Evolutionary conservation across 2,888 invertebrate genomes (phyloP).

Genomic region (Trichogramma evanescens): DNA sequence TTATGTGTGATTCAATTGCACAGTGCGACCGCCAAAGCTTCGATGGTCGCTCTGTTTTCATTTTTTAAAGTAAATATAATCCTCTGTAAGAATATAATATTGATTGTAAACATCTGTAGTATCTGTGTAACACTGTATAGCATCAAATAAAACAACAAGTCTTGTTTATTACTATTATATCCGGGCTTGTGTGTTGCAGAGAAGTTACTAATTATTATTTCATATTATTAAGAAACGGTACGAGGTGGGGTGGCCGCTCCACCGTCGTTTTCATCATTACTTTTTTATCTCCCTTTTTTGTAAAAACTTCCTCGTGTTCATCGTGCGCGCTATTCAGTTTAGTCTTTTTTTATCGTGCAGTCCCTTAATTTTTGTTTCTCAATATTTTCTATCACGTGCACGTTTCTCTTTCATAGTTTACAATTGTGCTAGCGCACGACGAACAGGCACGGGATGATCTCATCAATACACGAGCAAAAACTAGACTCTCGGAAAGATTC

Average conservation of each 20-base stretch:
- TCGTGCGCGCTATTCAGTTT: constrained; percentile 13
- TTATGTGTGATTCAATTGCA: constrained; percentile 31
- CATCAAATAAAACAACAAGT: constrained; percentile 49
- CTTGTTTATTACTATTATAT: constrained; percentile 30
- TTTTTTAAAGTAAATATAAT: constrained; percentile 47
- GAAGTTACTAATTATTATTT: constrained; percentile 23
- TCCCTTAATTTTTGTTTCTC: constrained; percentile 23
- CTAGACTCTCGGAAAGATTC: constrained; percentile 27
- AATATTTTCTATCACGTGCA: background rate
- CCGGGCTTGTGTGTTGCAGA: constrained; percentile 37
- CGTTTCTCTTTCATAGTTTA: no score
- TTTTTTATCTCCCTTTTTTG: constrained; percentile 13
- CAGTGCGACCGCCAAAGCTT: constrained; percentile 29
- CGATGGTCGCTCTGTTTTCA: constrained; percentile 33
- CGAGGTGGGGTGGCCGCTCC: constrained; percentile 48
- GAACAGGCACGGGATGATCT: constrained; percentile 35
- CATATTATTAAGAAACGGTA: constrained; percentile 32
- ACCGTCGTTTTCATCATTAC: constrained; percentile 35
- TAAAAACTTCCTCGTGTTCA: constrained; percentile 20
- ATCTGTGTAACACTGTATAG: constrained; percentile 49
- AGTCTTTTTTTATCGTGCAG: constrained; percentile 4
- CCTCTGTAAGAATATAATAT: constrained; percentile 49
- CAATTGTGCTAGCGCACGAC: constrained; percentile 20
- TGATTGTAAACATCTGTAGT: constrained; percentile 48
- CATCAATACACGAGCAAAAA: constrained; percentile 27